Base-by-base conservation (phyloP, 2,113 vertebrate species). In the Machaerirhynchus nigripectus region DNA sequence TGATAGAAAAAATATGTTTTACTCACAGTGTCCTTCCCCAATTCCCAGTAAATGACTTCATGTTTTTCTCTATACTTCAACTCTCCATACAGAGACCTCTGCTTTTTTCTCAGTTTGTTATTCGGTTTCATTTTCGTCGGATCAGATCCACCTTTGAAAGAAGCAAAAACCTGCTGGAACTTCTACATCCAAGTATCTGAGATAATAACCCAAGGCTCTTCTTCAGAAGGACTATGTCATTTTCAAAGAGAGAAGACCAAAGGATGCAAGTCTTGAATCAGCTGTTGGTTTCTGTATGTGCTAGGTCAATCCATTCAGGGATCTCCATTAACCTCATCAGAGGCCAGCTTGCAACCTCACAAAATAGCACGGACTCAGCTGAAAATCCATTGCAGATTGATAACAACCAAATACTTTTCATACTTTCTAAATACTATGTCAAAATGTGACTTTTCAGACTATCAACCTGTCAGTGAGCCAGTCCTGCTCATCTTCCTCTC, bases 101-200 rank as follows among this genome's bases (percentile, higher is more conserved):
- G 10, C 10, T 55, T 33, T 68, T 94, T 89, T 91, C 61, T 65
- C 19, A 49, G 15, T 44, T 53, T 31, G 5, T 24, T 74, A 8
- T 4, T 80, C 70, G 80, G 39, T 88, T 94, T 91, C 53, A 14
- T 96, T 93, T 89, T 87, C 67, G 21, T 27, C 70, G 55, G 59
- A 74, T 57, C 42, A 69, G 10, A n/a, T 85, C 21, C 50, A 18
- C 17, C 31, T 82, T 65, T 37, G 53, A 89, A 93, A 87, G 55
- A 76, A 87, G 14, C 31, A 37, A 77, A 92, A 75, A 63, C 33
- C 20, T 47, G 19, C 24, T 15, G 47, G 50, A 87, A 74, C 11
- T 28, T 90, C 19, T 44, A 20, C 13, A 28, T 53, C 24, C 28
- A 67, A 11, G 5, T 37, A 24, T 30, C 27, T 56, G 28, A 7